Base-by-base conservation (phyloP, 1,140 invertebrate species). In the Dysdera silvatica region DNA sequence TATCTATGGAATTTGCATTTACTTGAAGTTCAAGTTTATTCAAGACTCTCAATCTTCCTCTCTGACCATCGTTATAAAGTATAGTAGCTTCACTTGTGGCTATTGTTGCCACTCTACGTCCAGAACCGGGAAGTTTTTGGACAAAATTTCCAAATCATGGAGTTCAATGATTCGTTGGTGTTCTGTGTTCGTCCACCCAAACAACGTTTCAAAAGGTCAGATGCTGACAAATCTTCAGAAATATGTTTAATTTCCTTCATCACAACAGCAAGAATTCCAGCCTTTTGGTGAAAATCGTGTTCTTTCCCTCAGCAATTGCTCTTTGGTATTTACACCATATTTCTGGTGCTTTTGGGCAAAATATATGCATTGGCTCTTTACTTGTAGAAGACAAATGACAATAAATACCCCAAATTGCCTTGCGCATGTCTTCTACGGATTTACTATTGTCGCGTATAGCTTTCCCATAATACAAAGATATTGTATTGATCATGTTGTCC, bases 341-440 rank as follows among this genome's bases (percentile, higher is more conserved):
- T 10, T 54, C 12, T 18, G 16, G 29, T 8, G 18, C 52, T 14
- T 33, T 33, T 18, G 52, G 52, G 23, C 52, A 54, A 54, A 37
- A 54, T 7, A 12, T 35, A 54, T 54, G 52, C 52, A 54, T 54
- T 7, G 52, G 52, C 32, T 54, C 32, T 20, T 35, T 23, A 37
- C 37, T 33, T 6, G 52, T 18, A 20, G 31, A 35, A 24, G 31
- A 54, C 33, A 10, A 35, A 54, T 54, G 52, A 35, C 18, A 6
- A 31, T 33, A 33, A 14, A 37, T 23, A 37, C 18, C 32, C 52
- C 20, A n/a, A n/a, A n/a, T n/a, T n/a, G n/a, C n/a, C n/a, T n/a
- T n/a, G n/a, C n/a, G n/a, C n/a, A n/a, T n/a, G n/a, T n/a, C n/a
- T n/a, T n/a, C n/a, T n/a, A n/a, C n/a, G n/a, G n/a, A n/a, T n/a